Evolutionary conservation across 2,888 invertebrate species (phyloP).

Genomic region (Bembecia ichneumoniformis): DNA sequence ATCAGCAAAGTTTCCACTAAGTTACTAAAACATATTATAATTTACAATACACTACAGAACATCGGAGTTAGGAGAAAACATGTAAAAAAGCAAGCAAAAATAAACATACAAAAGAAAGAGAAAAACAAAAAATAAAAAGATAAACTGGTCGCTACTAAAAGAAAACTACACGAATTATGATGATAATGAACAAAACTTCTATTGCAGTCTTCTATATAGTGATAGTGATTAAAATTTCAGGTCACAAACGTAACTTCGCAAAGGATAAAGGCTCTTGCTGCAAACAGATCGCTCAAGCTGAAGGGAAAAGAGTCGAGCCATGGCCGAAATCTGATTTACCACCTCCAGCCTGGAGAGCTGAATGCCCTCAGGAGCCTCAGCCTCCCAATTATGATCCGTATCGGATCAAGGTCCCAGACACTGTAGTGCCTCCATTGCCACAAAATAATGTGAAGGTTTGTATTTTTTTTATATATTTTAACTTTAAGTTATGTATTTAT

Average conservation of each 20-base stretch:
- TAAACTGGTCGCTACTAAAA: too few relatives aligned
- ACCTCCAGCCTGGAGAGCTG: slow-evolving; percentile 35
- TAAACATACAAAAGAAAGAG: too few relatives aligned
- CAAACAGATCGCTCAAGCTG: slow-evolving; percentile 34
- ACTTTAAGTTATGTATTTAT: neutral
- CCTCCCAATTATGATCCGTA: slow-evolving; percentile 57
- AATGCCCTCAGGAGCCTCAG: slow-evolving; percentile 40
- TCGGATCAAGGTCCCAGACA: slow-evolving; percentile 51
- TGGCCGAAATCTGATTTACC: slow-evolving; percentile 40
- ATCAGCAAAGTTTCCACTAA: too few relatives aligned
- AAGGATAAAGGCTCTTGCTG: slow-evolving; percentile 35
- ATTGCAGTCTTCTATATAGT: too few relatives aligned
- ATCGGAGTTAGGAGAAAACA: too few relatives aligned
- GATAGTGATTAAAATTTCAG: slow-evolving; percentile 15
- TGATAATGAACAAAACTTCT: too few relatives aligned
- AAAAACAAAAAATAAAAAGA: too few relatives aligned
- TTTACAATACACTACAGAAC: too few relatives aligned
- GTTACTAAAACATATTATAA: too few relatives aligned
- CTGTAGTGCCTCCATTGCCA: slow-evolving; percentile 50
- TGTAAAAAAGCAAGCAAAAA: too few relatives aligned
- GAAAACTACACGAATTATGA: too few relatives aligned
- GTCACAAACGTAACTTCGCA: slow-evolving; percentile 22
- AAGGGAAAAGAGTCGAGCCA: slow-evolving; percentile 36
- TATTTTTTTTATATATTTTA: neutral
- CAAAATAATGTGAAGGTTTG: slow-evolving; percentile 52